These are phyloP conservation scores for Vannuccia rotundouncinata DNA, from an alignment of 2,888 invertebrate genomes.

Conservation along the genomic window DNA sequence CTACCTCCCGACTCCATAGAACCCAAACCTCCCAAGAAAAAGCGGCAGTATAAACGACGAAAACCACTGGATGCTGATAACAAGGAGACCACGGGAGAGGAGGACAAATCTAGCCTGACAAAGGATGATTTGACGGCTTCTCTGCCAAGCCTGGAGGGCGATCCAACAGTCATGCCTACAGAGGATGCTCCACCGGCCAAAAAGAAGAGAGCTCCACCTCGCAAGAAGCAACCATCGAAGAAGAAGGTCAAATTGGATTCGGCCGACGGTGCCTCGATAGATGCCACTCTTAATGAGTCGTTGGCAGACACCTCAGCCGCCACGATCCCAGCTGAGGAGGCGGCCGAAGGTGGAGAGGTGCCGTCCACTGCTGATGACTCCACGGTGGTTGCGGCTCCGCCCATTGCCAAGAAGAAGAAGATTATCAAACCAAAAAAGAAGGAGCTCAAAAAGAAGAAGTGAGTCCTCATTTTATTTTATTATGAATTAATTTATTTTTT, in stretches of 20 bases:
- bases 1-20: background rate
- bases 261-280: background rate
- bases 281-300: background rate
- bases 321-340: background rate
- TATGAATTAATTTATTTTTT: no score
- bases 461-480: no score
- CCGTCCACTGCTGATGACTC: background rate
- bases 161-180: background rate
- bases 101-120: background rate
- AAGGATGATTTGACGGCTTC: background rate
- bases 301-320: background rate
- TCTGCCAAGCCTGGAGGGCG: background rate
- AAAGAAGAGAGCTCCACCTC: background rate
- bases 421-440: background rate
- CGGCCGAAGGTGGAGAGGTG: background rate
- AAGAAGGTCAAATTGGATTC: background rate
- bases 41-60: conserved; percentile 4
- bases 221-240: background rate
- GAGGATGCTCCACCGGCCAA: background rate
- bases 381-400: background rate
- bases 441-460: background rate
- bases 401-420: conserved; percentile 39
- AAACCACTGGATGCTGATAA: background rate
- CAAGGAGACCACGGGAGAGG: background rate
- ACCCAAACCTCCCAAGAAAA: conserved; percentile 3